A percentile compares a stretch with the other conserved stretches of the same genome.
Evolutionary conservation across 1,140 invertebrate species (phyloP).

Genomic region (Apis mellifera): Amel_HAv3.1 CM009931.2:9590001-9590500

Average conservation of each 20-base stretch:
- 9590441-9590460: not conserved
- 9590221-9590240: conserved; percentile 55
- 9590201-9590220: conserved; percentile 41
- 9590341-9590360: conserved; percentile 48
- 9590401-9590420: not conserved
- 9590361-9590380: conserved; percentile 27
- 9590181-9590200: conserved; percentile 37
- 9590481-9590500: not conserved
- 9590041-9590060: not conserved
- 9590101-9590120: not conserved
- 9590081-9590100: not conserved
- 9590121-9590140: not conserved
- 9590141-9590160: not conserved
- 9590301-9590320: not conserved
- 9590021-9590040: no score
- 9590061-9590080: no score
- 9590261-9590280: conserved; percentile 39
- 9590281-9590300: conserved; percentile 53
- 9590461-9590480: not conserved
- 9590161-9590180: conserved; percentile 55
- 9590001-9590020: no score
- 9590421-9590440: conserved; percentile 27
- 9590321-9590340: conserved; percentile 40
- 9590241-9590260: conserved; percentile 45
- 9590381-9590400: not conserved